A percentile compares a stretch with the other conserved stretches of the same genome.
Conservation (phyloP, 2,113 vertebrate species). For the Isurus oxyrinchus region DNA sequence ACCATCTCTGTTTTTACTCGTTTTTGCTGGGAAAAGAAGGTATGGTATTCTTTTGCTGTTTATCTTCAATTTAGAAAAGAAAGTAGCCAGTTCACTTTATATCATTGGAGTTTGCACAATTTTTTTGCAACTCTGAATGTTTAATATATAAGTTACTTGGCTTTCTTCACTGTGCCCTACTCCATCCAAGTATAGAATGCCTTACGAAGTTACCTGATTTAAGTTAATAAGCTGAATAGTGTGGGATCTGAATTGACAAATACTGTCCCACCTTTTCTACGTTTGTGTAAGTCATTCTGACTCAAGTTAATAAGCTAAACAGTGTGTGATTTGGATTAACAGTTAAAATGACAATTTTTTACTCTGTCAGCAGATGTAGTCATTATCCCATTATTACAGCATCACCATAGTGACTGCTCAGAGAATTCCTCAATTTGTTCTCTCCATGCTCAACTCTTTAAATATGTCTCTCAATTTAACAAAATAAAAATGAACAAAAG, state of each 20-base stretch:
- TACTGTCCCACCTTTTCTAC: background rate
- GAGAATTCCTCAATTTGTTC: background rate
- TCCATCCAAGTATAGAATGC: background rate
- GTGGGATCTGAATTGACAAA: background rate
- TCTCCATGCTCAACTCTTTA: too few relatives aligned
- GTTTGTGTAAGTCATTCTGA: background rate
- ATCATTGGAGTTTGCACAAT: background rate
- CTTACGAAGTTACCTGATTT: background rate
- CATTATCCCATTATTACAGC: background rate
- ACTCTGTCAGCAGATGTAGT: background rate
- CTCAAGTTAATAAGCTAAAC: background rate
- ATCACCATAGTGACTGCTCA: background rate
- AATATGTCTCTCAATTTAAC: background rate
- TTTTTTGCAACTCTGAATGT: background rate
- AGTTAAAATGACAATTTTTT: background rate
- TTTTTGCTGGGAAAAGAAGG: conserved; percentile 94
- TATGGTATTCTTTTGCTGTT: conserved; percentile 45
- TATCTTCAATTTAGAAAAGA: background rate
- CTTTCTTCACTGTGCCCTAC: background rate
- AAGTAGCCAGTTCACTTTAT: background rate
- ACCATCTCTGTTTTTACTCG: conserved; percentile 96
- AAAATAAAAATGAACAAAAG: background rate
- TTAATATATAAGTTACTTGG: background rate
- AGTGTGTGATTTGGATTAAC: background rate
- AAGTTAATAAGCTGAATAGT: background rate